Conservation (phyloP, 53 echinoderm and acorn worm species). For the Zoroaster sp. region DNA sequence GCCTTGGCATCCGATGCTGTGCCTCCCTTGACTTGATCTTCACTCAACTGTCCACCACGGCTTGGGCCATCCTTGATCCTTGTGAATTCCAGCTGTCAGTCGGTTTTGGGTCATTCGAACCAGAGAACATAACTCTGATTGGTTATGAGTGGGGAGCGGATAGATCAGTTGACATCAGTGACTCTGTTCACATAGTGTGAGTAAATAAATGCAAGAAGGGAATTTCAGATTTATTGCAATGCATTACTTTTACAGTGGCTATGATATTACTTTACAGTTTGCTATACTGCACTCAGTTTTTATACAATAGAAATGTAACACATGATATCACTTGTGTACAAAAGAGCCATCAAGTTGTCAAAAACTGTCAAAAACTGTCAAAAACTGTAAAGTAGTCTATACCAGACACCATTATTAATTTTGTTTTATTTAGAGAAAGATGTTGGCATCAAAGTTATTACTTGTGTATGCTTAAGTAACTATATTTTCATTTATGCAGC, state of each 20-base stretch:
- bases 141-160: conserved; percentile 39
- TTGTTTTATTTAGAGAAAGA: not conserved
- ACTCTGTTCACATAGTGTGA: conserved; percentile 1
- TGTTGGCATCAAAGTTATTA: not conserved
- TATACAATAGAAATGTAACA: not conserved
- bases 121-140: conserved; percentile 4
- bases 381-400: not conserved
- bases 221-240: not conserved
- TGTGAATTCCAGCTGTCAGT: conserved; percentile 42
- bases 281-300: not conserved
- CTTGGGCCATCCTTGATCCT: conserved; percentile 30
- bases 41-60: conserved; percentile 32
- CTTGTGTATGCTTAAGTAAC: not conserved
- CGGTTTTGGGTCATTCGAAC: conserved; percentile 28
- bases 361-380: not conserved
- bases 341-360: not conserved
- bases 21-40: conserved; percentile 45
- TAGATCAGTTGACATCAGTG: not conserved
- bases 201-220: not conserved
- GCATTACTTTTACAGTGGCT: not conserved
- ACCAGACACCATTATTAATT: not conserved
- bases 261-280: not conserved
- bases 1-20: conserved; percentile 45
- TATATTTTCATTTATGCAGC: too few relatives aligned
- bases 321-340: not conserved